Evolutionary conservation across 1,140 invertebrate genomes (phyloP).

Genomic region (Steinernema feltiae): DNA sequence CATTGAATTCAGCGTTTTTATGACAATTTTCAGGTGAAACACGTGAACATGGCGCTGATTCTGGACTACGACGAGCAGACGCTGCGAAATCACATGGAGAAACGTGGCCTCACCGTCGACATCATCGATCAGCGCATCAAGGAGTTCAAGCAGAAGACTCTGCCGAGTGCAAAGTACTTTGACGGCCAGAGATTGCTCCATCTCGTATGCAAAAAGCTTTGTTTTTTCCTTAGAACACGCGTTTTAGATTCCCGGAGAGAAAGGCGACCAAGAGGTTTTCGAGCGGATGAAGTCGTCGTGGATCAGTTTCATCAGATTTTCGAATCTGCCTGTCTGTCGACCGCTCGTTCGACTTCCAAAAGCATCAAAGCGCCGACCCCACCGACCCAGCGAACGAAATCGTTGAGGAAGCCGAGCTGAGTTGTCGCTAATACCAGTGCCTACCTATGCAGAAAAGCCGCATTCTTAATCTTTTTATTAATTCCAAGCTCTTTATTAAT

Average conservation of each 20-base stretch:
- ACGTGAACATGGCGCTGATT: slow-evolving; percentile 56
- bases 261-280: slow-evolving; percentile 47
- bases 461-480: not conserved
- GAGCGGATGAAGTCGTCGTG: slow-evolving; percentile 52
- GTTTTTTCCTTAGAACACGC: too few relatives aligned
- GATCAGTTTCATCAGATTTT: not conserved
- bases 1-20: slow-evolving; percentile 6
- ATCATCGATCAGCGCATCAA: slow-evolving; percentile 55
- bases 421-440: not conserved
- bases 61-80: slow-evolving; percentile 56
- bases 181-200: slow-evolving; percentile 56
- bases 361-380: not conserved
- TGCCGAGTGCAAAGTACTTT: slow-evolving; percentile 56
- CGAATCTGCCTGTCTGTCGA: not conserved
- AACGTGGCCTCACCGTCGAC: slow-evolving; percentile 41
- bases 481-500: too few relatives aligned
- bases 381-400: not conserved
- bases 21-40: slow-evolving; percentile 42
- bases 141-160: slow-evolving; percentile 55
- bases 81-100: slow-evolving; percentile 50
- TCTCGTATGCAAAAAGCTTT: too few relatives aligned
- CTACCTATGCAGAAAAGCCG: not conserved
- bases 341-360: slow-evolving; percentile 6
- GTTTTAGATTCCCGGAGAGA: slow-evolving; percentile 57
- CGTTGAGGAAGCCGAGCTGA: not conserved